Conservation (phyloP, 2,888 invertebrate species). For the Lepetodrilus schrolli region DNA sequence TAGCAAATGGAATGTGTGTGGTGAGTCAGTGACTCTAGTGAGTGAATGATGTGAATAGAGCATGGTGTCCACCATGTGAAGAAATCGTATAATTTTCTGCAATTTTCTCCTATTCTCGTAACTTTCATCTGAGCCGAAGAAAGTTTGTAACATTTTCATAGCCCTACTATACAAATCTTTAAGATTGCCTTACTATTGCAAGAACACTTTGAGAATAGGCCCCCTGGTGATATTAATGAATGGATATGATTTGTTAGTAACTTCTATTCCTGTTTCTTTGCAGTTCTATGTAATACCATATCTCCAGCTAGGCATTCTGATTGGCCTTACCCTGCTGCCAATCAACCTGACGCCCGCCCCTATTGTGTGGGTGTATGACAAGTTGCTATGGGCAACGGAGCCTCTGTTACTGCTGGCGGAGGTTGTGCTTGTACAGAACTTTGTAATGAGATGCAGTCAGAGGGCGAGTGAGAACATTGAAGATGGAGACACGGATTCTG, state of each 20-base stretch:
- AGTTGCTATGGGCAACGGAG: constrained; percentile 57
- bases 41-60: too few species aligned
- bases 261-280: constrained; percentile 19
- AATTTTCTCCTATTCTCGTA: not conserved
- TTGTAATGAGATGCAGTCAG: constrained; percentile 63
- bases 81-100: too few species aligned
- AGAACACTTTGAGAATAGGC: not conserved
- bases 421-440: constrained; percentile 58
- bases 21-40: too few species aligned
- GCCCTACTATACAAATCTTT: too few species aligned
- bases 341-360: constrained; percentile 61
- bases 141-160: too few species aligned
- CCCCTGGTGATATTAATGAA: not conserved
- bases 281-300: constrained; percentile 58
- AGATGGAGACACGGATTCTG: constrained; percentile 49
- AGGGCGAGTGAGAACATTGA: constrained; percentile 54
- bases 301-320: constrained; percentile 50
- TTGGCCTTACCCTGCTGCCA: constrained; percentile 53
- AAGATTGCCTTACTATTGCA: too few species aligned
- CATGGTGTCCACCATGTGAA: too few species aligned
- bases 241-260: not conserved
- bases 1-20: too few species aligned
- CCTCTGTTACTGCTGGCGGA: constrained; percentile 61
- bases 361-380: constrained; percentile 61
- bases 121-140: not conserved